phyloP scores from a whole-genome alignment of 2,113 vertebrate species.

The Oreochromis spilurus region DNA sequence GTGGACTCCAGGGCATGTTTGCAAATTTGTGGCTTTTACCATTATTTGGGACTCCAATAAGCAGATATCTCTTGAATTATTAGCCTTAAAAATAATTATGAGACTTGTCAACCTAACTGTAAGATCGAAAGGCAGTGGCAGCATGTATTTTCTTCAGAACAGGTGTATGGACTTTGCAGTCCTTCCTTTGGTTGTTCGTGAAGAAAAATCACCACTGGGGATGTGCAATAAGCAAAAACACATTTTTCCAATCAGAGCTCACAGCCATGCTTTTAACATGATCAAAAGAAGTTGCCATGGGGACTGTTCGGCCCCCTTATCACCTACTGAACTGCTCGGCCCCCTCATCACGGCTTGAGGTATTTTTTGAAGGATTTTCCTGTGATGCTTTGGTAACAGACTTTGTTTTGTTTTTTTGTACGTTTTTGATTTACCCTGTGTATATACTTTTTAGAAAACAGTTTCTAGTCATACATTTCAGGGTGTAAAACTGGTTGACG shows the following conservation, averaged over 20 bases:
- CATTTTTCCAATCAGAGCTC: neutral
- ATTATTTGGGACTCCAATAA: neutral
- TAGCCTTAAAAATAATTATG: neutral
- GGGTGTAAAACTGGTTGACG: neutral
- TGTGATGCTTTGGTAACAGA: neutral
- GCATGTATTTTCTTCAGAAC: no score
- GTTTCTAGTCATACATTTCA: neutral
- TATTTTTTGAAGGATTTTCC: neutral
- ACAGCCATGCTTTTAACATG: neutral
- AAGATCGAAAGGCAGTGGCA: neutral
- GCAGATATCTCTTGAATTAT: neutral
- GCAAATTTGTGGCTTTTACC: neutral
- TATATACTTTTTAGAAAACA: neutral
- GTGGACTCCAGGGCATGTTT: neutral
- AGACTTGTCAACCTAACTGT: neutral
- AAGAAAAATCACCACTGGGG: neutral
- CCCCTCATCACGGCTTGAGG: neutral
- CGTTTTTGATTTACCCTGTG: neutral
- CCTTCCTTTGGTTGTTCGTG: neutral
- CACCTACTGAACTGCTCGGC: neutral
- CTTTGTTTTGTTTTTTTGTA: fast-evolving
- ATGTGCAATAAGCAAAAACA: neutral
- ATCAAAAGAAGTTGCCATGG: neutral
- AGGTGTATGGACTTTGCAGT: neutral
- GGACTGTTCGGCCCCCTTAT: neutral